Base-by-base conservation (phyloP, 1,140 invertebrate species). In the Drosophila tristis region DNA sequence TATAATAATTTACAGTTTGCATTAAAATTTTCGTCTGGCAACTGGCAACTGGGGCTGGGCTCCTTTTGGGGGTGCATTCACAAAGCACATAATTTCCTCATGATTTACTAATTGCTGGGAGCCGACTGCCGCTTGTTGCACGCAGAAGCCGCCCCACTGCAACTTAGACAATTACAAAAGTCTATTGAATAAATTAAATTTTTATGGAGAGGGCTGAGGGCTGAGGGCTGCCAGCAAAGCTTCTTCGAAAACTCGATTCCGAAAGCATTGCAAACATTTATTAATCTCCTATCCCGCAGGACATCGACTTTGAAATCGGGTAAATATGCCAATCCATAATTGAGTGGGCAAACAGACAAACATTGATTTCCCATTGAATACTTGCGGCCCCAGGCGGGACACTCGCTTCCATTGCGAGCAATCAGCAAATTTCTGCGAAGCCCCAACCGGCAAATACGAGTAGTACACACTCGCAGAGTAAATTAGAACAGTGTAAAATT, bases 81-180 rank as follows among this genome's bases (percentile, higher is more conserved):
- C 56, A 63, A 47, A 63, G 68, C 43, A 76, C 64, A 70, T 62
- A 66, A 71, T 84, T 72, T 57, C 54, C 59, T 54, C 51, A 72
- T 84, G 80, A 80, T 79, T 84, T 65, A 85, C 72, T 85, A 84
- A 85, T 79, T 84, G 72, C 56, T 72, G 55, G 43, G 25, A 48
- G 53, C 45, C 35, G 35, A 39, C 11, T 23, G 59, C 9, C 35
- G 35, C 54, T 67, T 56, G 53, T 59, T 42, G 54, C 53, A 39
- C 45, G 9, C 35, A 39, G 35, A 13, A 39, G 11, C 9, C 2
- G 35, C 35, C 35, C 35, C 35, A 42, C 44, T 48, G 42, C 51
- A 26, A 23, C 53, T 70, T 66, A 44, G 55, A 77, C 65, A 77
- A 71, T 77, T 77, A 60, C 45, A 59, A 58, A 74, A 60, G 48